Evolutionary conservation across 2,888 invertebrate species (phyloP), one percentile per base, ranked within the genome.

Genomic region (Folsomia manolachei): DNA sequence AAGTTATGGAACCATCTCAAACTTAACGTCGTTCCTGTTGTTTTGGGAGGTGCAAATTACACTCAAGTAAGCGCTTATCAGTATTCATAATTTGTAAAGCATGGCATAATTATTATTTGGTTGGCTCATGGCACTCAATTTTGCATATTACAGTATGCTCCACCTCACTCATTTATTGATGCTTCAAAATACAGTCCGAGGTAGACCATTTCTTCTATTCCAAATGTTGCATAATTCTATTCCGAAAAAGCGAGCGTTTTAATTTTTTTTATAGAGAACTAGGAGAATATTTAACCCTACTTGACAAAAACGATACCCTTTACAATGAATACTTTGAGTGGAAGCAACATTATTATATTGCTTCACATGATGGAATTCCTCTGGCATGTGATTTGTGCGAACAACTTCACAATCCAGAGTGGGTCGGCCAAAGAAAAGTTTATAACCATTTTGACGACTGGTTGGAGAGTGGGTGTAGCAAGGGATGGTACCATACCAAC

Each of bases 1-100:
- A 91, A 91, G 82, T 82, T 87, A 27, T 80, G 75, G 67, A 79
- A 80, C 56, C 75, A 78, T 63, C 69, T 81, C 21, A 79, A 80
- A 26, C 76, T 80, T 2, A 79, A 80, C 62, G 78, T 80, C 0
- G 71, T 81, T 18, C 81, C 81, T 1, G 73, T 81, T 21, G 81
- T 81, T 1, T 77, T 78, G 27, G 81, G 81, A 27, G 81, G 79
- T 18, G 75, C 72, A 23, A 77, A 81, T 62, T 81, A 81, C 67
- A 9, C 7, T 39, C 4, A 39, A 14, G 39, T 39, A 39, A 39
- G 39, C 14, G 7, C 4, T 14, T 14, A 9, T 39, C 39, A 39
- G 39, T 9, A 39, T 39, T 9, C 39, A 39, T 39, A 39, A 14
- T 39, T 14, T 39, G 14, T 9, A 39, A 39, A 4, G 39, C 14